Evolutionary conservation across 2,797 vertebrate genomes (phyloP).

Genomic region (Balearica regulorum): DNA sequence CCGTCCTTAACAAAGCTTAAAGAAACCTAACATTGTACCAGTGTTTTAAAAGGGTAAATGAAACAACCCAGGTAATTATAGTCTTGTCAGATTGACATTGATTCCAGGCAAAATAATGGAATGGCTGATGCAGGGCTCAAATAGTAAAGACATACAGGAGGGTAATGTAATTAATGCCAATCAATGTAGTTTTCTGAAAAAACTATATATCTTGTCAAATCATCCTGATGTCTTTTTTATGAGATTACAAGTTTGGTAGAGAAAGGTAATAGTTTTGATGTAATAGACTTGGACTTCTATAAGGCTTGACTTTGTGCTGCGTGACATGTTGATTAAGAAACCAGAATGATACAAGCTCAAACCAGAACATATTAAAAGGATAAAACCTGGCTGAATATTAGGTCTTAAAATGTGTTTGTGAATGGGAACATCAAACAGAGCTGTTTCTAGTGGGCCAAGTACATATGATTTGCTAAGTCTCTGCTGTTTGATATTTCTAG

Average conservation of each 20-base stretch:
- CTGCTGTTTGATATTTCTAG: neutral
- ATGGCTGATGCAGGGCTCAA: constrained; percentile 10
- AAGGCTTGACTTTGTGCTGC: neutral
- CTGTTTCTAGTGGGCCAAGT: neutral
- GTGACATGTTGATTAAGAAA: constrained; percentile 15
- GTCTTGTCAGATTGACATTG: constrained; percentile 47
- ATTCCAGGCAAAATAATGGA: constrained; percentile 53
- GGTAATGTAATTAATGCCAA: constrained; percentile 62
- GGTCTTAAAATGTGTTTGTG: neutral
- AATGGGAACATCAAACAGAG: neutral
- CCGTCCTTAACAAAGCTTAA: neutral
- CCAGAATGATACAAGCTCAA: neutral
- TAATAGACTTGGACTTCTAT: neutral
- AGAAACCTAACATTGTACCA: neutral
- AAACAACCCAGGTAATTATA: constrained; percentile 50
- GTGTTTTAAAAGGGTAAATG: constrained; percentile 34
- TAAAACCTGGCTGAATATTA: neutral
- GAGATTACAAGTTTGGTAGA: constrained; percentile 20
- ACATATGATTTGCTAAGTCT: neutral
- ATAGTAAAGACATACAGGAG: constrained; percentile 22
- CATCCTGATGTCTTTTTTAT: constrained; percentile 43
- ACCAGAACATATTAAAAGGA: neutral
- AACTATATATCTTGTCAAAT: constrained; percentile 43
- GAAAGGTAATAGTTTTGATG: constrained; percentile 15
- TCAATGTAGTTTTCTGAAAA: constrained; percentile 45